Percentiles rank a stretch among this genome's conserved stretches.
phyloP scores from a whole-genome alignment of 2,797 vertebrate species.

The Morelia viridis region DNA sequence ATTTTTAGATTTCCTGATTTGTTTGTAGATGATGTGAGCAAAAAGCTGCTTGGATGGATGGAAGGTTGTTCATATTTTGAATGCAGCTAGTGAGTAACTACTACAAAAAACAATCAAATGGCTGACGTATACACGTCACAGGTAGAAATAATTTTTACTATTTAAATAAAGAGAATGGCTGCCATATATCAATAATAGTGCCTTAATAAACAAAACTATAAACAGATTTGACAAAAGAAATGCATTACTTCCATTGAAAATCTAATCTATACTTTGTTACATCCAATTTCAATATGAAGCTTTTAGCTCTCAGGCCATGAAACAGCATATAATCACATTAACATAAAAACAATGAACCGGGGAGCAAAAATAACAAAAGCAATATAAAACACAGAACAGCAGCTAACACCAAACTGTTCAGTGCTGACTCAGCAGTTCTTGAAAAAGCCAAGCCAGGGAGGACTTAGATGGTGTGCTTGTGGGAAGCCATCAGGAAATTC shows the following conservation, averaged over 20 bases:
- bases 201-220: no score
- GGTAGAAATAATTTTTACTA: neutral
- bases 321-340: neutral
- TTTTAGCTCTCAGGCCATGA: neutral
- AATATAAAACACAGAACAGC: neutral
- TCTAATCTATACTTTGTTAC: no score
- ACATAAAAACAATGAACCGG: neutral
- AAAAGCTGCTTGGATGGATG: neutral
- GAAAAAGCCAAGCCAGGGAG: no score
- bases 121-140: neutral
- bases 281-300: neutral
- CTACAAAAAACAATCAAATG: neutral
- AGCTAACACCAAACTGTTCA: no score
- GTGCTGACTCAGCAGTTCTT: no score
- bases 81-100: neutral
- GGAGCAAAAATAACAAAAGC: neutral
- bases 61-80: neutral
- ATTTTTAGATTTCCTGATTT: neutral
- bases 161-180: neutral
- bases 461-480: no score
- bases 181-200: no score
- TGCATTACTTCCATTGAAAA: no score
- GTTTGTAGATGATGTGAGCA: neutral
- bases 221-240: no score
- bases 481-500: no score